These are phyloP conservation scores for Apomyelois bistriatella DNA, from an alignment of 2,888 invertebrate species.

Conservation along the genomic window DNA sequence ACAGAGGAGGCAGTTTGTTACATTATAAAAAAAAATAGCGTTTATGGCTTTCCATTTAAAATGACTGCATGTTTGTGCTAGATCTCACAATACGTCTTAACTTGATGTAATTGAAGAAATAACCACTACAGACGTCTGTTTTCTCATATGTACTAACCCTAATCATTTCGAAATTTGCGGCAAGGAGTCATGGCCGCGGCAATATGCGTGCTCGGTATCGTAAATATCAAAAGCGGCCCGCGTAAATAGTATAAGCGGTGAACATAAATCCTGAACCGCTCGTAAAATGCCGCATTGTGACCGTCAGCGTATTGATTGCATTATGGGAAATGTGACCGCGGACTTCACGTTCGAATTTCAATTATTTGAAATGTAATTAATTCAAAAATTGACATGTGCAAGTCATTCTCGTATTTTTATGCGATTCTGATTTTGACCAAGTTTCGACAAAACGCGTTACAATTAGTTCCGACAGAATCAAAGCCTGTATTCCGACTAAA, in stretches of 20 bases:
- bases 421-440: background rate
- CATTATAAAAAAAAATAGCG: too few species aligned
- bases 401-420: background rate
- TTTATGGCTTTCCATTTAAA: too few species aligned
- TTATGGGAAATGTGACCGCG: constrained; percentile 48
- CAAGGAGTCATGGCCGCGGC: background rate
- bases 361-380: constrained; percentile 25
- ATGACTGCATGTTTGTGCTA: too few species aligned
- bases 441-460: too few species aligned
- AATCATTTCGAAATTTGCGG: constrained; percentile 4
- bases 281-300: constrained; percentile 57
- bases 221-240: constrained; percentile 54
- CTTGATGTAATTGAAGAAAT: too few species aligned
- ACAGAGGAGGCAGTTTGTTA: too few species aligned
- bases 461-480: too few species aligned
- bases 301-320: constrained; percentile 63
- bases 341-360: constrained; percentile 37
- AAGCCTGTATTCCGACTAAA: too few species aligned
- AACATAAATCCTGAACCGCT: constrained; percentile 54
- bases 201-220: constrained; percentile 58
- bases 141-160: background rate
- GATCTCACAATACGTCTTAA: too few species aligned
- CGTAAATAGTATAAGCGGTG: constrained; percentile 51
- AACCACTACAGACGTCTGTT: too few species aligned
- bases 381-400: background rate